Percentiles rank a stretch among this genome's conserved stretches.
Conservation (phyloP, 2,113 vertebrate species). For the Anolis sagrei region DNA sequence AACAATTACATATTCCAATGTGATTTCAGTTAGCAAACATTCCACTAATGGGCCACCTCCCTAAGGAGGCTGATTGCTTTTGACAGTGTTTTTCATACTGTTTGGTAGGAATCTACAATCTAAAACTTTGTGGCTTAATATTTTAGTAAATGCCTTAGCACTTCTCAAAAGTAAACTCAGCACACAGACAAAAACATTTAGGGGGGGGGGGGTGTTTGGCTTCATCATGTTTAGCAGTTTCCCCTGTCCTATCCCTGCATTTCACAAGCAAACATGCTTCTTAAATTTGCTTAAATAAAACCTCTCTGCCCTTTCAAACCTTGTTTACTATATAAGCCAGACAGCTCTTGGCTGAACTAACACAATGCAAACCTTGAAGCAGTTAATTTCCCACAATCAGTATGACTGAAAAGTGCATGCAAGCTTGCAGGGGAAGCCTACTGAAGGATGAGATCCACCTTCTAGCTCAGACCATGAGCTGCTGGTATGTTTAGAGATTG, state of each 20-base stretch:
- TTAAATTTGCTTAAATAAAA: slow-evolving; percentile 46
- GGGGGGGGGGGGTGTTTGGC: slow-evolving; percentile 46
- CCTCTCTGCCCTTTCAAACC: slow-evolving; percentile 25
- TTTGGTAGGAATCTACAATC: slow-evolving; percentile 58
- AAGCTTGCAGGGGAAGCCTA: too few relatives aligned
- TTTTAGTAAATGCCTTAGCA: slow-evolving; percentile 62
- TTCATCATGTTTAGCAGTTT: slow-evolving; percentile 23
- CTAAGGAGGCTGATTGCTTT: slow-evolving; percentile 72
- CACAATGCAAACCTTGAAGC: background rate
- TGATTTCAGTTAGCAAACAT: slow-evolving; percentile 72
- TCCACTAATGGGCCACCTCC: slow-evolving; percentile 64
- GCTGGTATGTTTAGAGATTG: too few relatives aligned
- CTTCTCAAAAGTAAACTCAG: slow-evolving; percentile 53
- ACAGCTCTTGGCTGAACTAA: background rate
- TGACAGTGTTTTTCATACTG: slow-evolving; percentile 68
- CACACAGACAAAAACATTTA: slow-evolving; percentile 59
- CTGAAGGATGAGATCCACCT: too few relatives aligned
- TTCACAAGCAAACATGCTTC: slow-evolving; percentile 52
- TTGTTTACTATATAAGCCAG: slow-evolving; percentile 40
- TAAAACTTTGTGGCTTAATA: slow-evolving; percentile 48
- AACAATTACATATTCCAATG: slow-evolving; percentile 55
- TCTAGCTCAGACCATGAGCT: too few relatives aligned
- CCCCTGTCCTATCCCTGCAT: background rate
- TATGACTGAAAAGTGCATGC: background rate
- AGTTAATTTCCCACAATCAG: background rate